phyloP scores from a whole-genome alignment of 2,113 vertebrate species.

The Trogon melanurus region DNA sequence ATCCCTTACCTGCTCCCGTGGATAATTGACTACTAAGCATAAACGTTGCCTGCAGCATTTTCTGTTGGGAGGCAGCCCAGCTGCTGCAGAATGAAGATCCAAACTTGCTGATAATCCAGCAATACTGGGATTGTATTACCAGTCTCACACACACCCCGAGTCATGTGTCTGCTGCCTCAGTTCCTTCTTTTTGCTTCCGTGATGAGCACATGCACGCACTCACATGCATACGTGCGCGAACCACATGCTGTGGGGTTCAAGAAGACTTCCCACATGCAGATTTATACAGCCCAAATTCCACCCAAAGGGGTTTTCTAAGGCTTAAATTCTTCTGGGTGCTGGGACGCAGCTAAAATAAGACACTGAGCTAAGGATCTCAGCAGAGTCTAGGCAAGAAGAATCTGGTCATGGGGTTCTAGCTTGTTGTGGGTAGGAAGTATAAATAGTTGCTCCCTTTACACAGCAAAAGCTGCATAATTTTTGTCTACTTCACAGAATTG shows the following conservation, averaged over 20 bases:
- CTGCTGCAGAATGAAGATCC: slow-evolving; percentile 7
- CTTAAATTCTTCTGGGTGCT: not conserved
- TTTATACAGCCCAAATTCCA: not conserved
- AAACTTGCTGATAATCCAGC: slow-evolving; percentile 7
- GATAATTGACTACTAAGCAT: not conserved
- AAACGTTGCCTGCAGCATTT: not conserved
- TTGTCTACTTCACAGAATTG: not conserved
- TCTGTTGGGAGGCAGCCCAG: slow-evolving; percentile 34
- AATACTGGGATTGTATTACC: not conserved
- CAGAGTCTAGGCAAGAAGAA: not conserved
- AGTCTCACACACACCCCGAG: not conserved
- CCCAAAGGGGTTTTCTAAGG: not conserved
- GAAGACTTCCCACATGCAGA: not conserved
- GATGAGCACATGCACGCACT: not conserved
- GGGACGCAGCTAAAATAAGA: not conserved
- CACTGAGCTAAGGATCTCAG: not conserved
- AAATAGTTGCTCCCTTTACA: not conserved
- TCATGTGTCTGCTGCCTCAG: slow-evolving; percentile 49
- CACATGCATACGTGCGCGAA: not conserved
- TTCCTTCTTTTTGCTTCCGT: slow-evolving; percentile 48
- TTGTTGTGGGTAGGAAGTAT: not conserved
- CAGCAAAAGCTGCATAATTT: not conserved
- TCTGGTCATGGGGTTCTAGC: no score
- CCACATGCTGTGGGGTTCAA: not conserved
- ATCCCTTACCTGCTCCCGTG: slow-evolving; percentile 40